Evolutionary conservation across 1,140 invertebrate species (phyloP).

Genomic region (Mactra quadrangularis): DNA sequence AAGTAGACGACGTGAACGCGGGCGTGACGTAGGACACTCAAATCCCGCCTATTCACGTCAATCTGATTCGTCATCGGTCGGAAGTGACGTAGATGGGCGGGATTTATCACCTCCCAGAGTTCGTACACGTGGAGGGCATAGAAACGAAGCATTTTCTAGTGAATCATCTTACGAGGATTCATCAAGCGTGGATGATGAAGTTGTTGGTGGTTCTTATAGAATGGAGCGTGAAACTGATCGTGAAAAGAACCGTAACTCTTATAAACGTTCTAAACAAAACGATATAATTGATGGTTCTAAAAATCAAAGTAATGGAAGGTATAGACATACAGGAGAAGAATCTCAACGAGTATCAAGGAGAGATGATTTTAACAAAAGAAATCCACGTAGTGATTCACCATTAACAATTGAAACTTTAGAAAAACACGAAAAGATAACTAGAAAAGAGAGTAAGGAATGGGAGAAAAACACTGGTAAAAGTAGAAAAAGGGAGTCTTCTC

Average conservation of each 20-base stretch:
- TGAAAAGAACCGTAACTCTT: constrained; percentile 20
- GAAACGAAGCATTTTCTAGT: constrained; percentile 47
- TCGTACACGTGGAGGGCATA: constrained; percentile 32
- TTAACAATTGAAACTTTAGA: constrained; percentile 42
- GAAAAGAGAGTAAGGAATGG: constrained; percentile 19
- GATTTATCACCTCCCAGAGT: constrained; percentile 51
- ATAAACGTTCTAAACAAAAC: constrained; percentile 34
- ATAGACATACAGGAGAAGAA: constrained; percentile 29
- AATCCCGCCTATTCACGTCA: constrained; percentile 42
- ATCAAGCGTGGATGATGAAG: constrained; percentile 50
- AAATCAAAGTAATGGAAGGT: constrained; percentile 6
- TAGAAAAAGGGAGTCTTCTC: constrained; percentile 39
- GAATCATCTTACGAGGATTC: constrained; percentile 52
- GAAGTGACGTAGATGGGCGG: constrained; percentile 50
- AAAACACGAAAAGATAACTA: constrained; percentile 48
- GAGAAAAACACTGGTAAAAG: constrained; percentile 13
- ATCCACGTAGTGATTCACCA: constrained; percentile 58
- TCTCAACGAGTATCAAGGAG: constrained; percentile 45
- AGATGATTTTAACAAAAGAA: constrained; percentile 37
- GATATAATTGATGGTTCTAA: constrained; percentile 18
- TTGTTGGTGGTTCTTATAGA: constrained; percentile 5
- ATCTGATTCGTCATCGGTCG: constrained; percentile 37
- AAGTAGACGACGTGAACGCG: constrained; percentile 19
- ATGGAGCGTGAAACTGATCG: constrained; percentile 45
- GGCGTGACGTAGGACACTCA: constrained; percentile 30